These are phyloP conservation scores for Leptopilina clavipes DNA, from an alignment of 1,140 invertebrate genomes.

Conservation along the genomic window DNA sequence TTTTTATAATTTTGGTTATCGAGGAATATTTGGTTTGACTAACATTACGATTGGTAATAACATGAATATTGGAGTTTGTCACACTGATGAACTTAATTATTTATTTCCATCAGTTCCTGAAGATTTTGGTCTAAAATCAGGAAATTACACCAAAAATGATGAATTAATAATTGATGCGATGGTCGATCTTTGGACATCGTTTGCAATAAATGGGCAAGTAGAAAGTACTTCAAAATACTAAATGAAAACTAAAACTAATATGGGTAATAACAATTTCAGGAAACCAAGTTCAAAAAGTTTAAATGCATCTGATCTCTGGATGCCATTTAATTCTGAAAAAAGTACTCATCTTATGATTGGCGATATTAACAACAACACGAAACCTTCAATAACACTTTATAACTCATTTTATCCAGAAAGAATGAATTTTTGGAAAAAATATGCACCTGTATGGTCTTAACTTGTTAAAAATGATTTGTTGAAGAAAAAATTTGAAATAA, in stretches of 20 bases:
- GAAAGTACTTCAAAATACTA: too few species aligned
- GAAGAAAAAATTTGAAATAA: too few species aligned
- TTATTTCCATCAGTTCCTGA: background rate
- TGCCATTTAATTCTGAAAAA: background rate
- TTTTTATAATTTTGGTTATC: background rate
- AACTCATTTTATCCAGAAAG: background rate
- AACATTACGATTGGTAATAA: background rate
- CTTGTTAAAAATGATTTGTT: too few species aligned
- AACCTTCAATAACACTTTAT: background rate
- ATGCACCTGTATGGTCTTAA: background rate
- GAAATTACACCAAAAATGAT: background rate
- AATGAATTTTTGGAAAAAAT: background rate
- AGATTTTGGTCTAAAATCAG: background rate
- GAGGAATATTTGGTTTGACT: background rate
- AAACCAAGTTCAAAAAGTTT: background rate
- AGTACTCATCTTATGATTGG: background rate
- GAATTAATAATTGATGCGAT: background rate
- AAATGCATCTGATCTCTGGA: background rate
- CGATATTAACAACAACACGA: background rate
- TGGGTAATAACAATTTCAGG: background rate
- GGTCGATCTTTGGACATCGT: background rate
- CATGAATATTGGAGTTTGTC: background rate
- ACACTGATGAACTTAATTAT: background rate
- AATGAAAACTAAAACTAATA: too few species aligned
- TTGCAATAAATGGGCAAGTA: background rate